Conservation (phyloP, 1,140 invertebrate genomes). For the Aphaenogaster ashmeadi region DNA sequence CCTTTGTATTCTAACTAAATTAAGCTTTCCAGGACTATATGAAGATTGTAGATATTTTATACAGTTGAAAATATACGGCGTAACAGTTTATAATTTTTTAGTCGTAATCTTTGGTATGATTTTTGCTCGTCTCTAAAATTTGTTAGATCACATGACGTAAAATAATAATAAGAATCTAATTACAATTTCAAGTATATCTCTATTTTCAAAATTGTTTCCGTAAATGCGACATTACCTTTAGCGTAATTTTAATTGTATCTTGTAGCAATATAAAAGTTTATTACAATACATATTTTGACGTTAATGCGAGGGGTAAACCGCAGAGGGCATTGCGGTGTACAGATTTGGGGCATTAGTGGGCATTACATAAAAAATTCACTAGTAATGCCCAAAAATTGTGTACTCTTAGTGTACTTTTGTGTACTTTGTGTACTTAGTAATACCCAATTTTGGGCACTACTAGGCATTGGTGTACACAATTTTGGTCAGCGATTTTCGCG, state of each 20-base stretch:
- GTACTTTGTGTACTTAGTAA: too few relatives aligned
- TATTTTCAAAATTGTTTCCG: background rate
- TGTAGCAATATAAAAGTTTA: background rate
- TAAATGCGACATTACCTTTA: background rate
- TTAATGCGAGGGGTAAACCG: background rate
- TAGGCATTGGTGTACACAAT: too few relatives aligned
- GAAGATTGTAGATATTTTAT: conserved; percentile 41
- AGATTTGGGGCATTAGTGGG: too few relatives aligned
- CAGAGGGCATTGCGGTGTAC: too few relatives aligned
- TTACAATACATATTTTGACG: background rate
- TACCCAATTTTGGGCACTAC: too few relatives aligned
- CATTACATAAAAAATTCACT: too few relatives aligned
- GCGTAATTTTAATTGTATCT: background rate
- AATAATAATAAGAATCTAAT: background rate
- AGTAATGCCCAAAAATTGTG: too few relatives aligned
- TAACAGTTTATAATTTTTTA: conserved; percentile 15
- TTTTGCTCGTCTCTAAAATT: background rate
- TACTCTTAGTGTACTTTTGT: too few relatives aligned
- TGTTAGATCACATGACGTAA: background rate
- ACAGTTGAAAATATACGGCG: background rate
- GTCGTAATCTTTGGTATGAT: background rate
- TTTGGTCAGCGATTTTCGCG: too few relatives aligned
- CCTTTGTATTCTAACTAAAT: conserved; percentile 45
- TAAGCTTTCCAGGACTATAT: background rate
- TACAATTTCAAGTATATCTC: background rate